Evolutionary conservation across 1,140 invertebrate genomes (phyloP), one percentile per base, ranked within the genome.

Genomic region (Apis cerana): DNA sequence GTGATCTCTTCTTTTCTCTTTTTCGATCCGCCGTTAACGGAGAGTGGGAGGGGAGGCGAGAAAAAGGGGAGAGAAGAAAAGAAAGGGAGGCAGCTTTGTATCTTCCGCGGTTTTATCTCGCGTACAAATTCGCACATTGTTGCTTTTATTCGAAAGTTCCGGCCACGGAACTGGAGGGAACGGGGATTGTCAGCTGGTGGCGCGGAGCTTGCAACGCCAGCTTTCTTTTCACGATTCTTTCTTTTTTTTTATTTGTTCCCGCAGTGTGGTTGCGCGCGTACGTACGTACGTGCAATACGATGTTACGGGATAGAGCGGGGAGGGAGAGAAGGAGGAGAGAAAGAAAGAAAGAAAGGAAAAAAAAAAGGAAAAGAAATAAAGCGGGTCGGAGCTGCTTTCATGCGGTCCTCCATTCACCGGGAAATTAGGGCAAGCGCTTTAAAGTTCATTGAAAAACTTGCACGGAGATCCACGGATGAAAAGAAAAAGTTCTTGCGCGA

Each of bases 341-440:
- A 1, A 15, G 19, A 13, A 23, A 27, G 70, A 33, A 5, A 27
- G 3, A 33, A 61, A 43, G 33, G 33, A 21, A 61, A 23, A 10
- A 21, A 50, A 64, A 75, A 72, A 56, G 65, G 43, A 75, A 75
- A 84, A 72, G 80, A 87, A 62, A 76, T 69, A 79, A 79, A 85
- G 65, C 86, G 65, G 84, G 89, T 89, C 88, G 80, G 74, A 70
- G 76, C 64, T 80, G 84, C 85, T 89, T 89, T 89, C 85, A 89
- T 81, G 75, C 82, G 58, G 75, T 81, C 13, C 75, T 75, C 80
- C 76, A 84, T 88, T 89, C 88, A 89, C 33, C 58, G 54, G 50
- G 86, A 90, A 90, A 90, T 90, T 89, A 78, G 89, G 82, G 62
- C 86, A 81, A 86, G 88, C 84, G 77, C 84, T 90, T 88, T 86